Evolutionary conservation across 64 coral and sea anemone species (phyloP), one percentile per base, ranked within the genome.

Genomic region (Orbicella faveolata): DNA sequence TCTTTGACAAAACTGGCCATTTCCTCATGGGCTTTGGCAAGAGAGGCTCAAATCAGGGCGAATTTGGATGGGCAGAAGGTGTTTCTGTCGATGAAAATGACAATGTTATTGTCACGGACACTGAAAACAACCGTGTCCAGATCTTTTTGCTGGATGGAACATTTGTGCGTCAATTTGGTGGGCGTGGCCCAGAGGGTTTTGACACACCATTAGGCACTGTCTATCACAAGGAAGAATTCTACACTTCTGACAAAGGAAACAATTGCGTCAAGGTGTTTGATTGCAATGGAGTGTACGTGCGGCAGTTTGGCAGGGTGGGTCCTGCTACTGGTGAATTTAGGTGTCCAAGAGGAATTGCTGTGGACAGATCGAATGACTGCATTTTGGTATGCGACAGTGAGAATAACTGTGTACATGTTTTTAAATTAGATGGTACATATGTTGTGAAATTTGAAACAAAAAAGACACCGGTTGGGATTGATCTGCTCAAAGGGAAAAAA

Each of bases 221-320:
- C 4, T 66, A 91, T 15, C 84, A 94, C 52, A 87, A 89, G 73
- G 79, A 81, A 6, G 96, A 98, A 81, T 98, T 94, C 57, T 98
- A 89, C 69, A 92, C 75, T 61, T 89, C 96, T 37, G 96, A 98
- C 86, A 94, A 76, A 55, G 88, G 91, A 18, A 98, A 98, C 77
- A 64, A 84, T 34, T 98, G 96, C 67, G 89, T 98, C 34, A 98
- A 98, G 87, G 96, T 98, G 15, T 98, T 98, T 77, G 88, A 98
- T 67, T 21, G 89, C 61, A 81, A 79, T 77, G 96, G 96, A 17
- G 75, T 41, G 21, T 98, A 98, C 81, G 89, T 94, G 20, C 88
- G 96, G 3, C 96, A 98, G 74, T 98, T 98, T 94, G 96, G 96
- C 10, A 72, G 92, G 16, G 93, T 92, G 44, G 96, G 96, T 6